Evolutionary conservation across 30 jellyfish, hydroid and myxozoan genomes (phyloP), one percentile per base, ranked within the genome.

Genomic region (Turritopsis rubra): DNA sequence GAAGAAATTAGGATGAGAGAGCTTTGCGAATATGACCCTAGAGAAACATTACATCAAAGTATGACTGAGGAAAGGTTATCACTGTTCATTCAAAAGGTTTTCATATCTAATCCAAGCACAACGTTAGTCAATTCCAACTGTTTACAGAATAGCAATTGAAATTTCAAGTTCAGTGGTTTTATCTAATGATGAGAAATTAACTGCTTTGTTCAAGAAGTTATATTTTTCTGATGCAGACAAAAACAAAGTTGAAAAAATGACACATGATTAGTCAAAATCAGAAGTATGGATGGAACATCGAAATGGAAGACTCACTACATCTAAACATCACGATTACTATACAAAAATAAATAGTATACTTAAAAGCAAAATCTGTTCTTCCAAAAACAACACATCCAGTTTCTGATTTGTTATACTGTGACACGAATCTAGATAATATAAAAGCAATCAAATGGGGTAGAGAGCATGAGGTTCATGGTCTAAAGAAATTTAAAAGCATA

Each of bases 301-400:
- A 27, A 68, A 41, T 30, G 94, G 94, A 68, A 71, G 89, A 21
- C 21, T 86, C 8, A 86, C 94, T 1, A 85, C 94, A 31, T 79
- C 94, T 16, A 65, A n/a, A 29, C 74, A 66, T 79, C 89, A 79
- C 27, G 80, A 66, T 29, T 28, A 60, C 29, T 86, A 17, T 53
- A 86, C 94, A 29, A 86, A 86, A 71, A 85, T 86, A 54, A 79
- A 79, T 29, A 20, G 66, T 0, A 22, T 79, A 28, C n/a, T 76
- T 75, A 31, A 79, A 84, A 71, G 52, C 28, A 30, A 75, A 54
- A 7, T 23, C 75, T 7, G 23, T 60, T 5, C 3, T 18, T 1
- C 85, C 89, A 86, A 79, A 79, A 86, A 54, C 30, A 30, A 68
- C 84, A 19, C 92, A 84, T 28, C 71, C 53, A 16, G 54, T 85